Conservation (phyloP, 2,113 vertebrate genomes). For the Malurus melanocephalus region DNA sequence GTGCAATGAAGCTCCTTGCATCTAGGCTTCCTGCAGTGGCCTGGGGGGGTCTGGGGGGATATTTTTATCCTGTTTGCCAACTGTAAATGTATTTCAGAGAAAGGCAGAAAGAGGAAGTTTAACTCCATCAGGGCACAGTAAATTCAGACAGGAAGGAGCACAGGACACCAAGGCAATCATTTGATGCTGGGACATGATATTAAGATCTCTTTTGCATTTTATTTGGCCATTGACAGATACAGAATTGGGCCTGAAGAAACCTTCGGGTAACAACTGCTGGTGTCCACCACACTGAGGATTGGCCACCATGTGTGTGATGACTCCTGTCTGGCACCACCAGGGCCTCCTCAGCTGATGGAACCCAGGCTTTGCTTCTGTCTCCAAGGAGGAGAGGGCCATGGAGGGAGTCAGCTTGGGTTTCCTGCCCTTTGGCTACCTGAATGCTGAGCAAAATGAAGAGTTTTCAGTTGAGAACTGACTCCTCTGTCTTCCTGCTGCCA, state of each 20-base stretch:
- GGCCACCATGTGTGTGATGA: rapidly evolving
- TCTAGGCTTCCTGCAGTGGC: not conserved
- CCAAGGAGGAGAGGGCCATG: not conserved
- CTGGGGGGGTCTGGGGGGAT: rapidly evolving
- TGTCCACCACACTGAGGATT: rapidly evolving
- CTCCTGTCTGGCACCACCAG: not conserved
- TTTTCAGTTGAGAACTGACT: not conserved
- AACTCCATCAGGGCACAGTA: not conserved
- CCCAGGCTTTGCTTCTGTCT: not conserved
- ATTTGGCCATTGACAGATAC: not conserved
- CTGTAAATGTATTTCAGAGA: not conserved
- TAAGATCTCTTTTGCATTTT: not conserved
- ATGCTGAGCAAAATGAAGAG: not conserved
- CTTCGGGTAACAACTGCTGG: not conserved
- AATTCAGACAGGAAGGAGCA: not conserved
- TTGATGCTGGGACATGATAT: not conserved
- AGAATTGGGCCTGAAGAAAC: not conserved
- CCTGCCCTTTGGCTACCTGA: not conserved
- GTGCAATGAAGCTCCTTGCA: not conserved
- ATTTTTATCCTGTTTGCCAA: not conserved
- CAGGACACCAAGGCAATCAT: not conserved
- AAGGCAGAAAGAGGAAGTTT: not conserved
- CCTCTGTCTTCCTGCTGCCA: not conserved
- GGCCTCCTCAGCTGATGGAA: not conserved
- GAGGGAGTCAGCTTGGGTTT: not conserved